Evolutionary conservation across 1,140 invertebrate genomes (phyloP).

Genomic region (Sitobion miscanthi): DNA sequence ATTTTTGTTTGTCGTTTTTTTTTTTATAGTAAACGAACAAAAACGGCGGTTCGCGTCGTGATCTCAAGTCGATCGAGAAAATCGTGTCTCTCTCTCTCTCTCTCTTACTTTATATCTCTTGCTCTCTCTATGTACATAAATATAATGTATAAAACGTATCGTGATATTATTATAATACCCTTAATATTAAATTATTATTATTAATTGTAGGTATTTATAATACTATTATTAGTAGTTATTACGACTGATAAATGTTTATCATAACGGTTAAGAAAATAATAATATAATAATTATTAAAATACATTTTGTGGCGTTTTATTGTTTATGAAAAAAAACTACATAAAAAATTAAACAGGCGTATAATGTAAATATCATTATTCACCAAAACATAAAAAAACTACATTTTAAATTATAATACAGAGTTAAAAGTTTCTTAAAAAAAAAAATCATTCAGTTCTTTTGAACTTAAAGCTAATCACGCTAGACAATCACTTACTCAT

Average conservation of each 20-base stretch:
- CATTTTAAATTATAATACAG: background rate
- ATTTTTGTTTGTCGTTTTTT: background rate
- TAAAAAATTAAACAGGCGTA: background rate
- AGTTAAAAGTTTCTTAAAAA: background rate
- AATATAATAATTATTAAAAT: background rate
- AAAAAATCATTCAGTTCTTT: background rate
- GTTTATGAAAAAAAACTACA: background rate
- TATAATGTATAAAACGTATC: background rate
- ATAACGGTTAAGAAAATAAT: background rate
- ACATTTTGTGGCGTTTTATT: constrained; percentile 11
- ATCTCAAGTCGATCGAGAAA: constrained; percentile 48
- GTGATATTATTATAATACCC: constrained; percentile 14
- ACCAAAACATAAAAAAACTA: background rate
- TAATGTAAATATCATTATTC: background rate
- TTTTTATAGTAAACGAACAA: background rate
- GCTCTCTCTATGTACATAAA: background rate
- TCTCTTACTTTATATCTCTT: background rate
- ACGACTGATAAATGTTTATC: constrained; percentile 49
- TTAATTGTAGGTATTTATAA: constrained; percentile 14
- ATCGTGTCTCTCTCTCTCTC: background rate
- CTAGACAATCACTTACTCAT: constrained; percentile 8
- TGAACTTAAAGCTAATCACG: background rate
- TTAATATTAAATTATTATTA: background rate
- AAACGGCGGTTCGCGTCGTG: background rate
- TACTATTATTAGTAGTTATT: constrained; percentile 30